Base-by-base conservation (phyloP, 2,888 invertebrate species). In the Hirtodrosophila confusa region DNA sequence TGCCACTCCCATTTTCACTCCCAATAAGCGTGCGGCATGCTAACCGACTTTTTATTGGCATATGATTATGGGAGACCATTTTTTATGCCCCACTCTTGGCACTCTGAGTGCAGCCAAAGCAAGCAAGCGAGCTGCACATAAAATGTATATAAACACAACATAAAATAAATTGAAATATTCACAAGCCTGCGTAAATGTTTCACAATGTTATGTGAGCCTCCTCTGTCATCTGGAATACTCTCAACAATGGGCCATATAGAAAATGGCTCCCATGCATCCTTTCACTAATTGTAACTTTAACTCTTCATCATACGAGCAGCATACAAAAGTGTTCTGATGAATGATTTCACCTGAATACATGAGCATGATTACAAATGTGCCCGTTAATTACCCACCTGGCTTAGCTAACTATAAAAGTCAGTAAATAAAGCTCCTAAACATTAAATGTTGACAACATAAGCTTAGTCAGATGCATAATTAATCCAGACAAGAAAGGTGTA, bases 151-250 rank as follows among this genome's bases (percentile, higher is more conserved):
- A 75, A 63, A 67, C 67, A 69, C 54, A 73, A 70, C 78, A 84
- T 86, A 78, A 86, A 83, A 82, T 86, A 84, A 86, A 83, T 83
- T 83, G 86, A 86, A 83, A 86, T 82, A 82, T 86, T 86, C 86
- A 82, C 86, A 86, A 84, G 84, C 80, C 44, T 65, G 66, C 75
- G 80, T 75, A 84, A 86, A 84, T 82, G 80, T 80, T 77, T 70
- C 78, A 82, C 84, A 82, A 67, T 72, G 67, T 78, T 80, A 67
- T 78, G 75, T 68, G 64, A 55, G 70, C 27, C 67, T 62, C 63
- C 50, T 62, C 62, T 70, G 70, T 80, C 84, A 84, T 82, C 17
- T 84, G 80, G 68, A 80, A 77, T 80, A 80, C 49, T 43, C 12
- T 50, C 45, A 63, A 61, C 63, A 57, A 60, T 40, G 50, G 41